Evolutionary conservation across 2,797 vertebrate genomes (phyloP), one percentile per base, ranked within the genome.

Genomic region (Atherinosoma microstoma): DNA sequence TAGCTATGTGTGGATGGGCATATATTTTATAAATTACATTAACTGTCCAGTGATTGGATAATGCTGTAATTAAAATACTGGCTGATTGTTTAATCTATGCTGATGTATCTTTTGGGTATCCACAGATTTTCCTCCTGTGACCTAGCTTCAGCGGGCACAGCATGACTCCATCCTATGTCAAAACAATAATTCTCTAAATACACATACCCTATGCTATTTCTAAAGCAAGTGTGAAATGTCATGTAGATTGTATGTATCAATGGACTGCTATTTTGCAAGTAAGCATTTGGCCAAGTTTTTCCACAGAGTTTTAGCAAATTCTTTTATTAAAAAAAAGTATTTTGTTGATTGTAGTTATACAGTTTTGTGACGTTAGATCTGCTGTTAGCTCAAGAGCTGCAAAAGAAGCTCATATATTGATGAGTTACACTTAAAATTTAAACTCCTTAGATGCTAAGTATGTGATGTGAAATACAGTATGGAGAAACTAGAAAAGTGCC

Each of bases 61-160:
- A 83, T 81, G 30, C 29, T 58, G 53, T 75, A 59, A 67, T 35
- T 86, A 66, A 84, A 71, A 73, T 34, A 70, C 65, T 70, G 29
- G 54, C 56, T 72, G 64, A 71, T 64, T 74, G 45, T 67, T 70
- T 58, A 63, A 76, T 74, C 27, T 76, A 30, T 74, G 64, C 38
- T 68, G 59, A 70, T 75, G 36, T 71, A 30, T 67, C 58, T 61
- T 73, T 6, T 18, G 57, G 47, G 38, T 57, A 66, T 16, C 57
- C 18, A 0, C 27, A 51, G 36, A 36, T 20, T 70, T 63, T 71
- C 64, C 63, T 73, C 58, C 58, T 71, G 66, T 29, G 70, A 10
- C 22, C n/a, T 49, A 73, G 58, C 42, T 72, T 56, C 45, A 73
- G 2, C 47, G 8, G 72, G 53, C 32, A 70, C 67, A 76, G 64